A percentile compares a stretch with the other conserved stretches of the same genome.
These are phyloP conservation scores for Syngnathus floridae DNA, from an alignment of 2,113 vertebrate species.

Conservation along the genomic window DNA sequence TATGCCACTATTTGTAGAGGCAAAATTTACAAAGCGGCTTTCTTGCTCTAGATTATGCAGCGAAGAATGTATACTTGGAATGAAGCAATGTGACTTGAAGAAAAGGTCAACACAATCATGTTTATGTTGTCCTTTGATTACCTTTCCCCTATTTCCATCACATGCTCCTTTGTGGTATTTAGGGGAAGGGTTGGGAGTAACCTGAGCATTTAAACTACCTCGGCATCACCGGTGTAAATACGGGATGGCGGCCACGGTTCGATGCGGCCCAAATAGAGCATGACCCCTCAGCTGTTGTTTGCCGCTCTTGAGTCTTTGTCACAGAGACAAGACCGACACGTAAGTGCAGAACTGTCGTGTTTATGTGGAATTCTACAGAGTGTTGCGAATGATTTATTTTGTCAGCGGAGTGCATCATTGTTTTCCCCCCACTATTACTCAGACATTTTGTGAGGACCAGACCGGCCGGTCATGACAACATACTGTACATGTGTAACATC, in stretches of 20 bases:
- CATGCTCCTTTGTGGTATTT: constrained; percentile 33
- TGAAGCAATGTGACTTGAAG: constrained; percentile 33
- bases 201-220: constrained; percentile 12
- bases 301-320: not conserved
- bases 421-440: constrained; percentile 1
- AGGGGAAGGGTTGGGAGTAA: constrained; percentile 12
- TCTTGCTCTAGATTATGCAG: constrained; percentile 16
- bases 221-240: constrained; percentile 28
- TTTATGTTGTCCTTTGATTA: constrained; percentile 51
- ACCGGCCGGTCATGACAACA: not conserved
- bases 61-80: constrained; percentile 32
- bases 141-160: constrained; percentile 65
- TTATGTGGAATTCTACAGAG: constrained; percentile 25
- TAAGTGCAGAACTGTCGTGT: not conserved
- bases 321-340: not conserved
- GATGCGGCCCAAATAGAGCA: constrained; percentile 3
- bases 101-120: constrained; percentile 58
- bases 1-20: not conserved
- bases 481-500: not conserved
- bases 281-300: constrained; percentile 32
- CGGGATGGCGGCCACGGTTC: constrained; percentile 20
- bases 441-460: not conserved
- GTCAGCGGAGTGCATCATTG: not conserved
- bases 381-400: constrained; percentile 1
- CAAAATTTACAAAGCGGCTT: not conserved